Evolutionary conservation across 2,797 vertebrate genomes (phyloP).

Genomic region (Acanthis flammea): DNA sequence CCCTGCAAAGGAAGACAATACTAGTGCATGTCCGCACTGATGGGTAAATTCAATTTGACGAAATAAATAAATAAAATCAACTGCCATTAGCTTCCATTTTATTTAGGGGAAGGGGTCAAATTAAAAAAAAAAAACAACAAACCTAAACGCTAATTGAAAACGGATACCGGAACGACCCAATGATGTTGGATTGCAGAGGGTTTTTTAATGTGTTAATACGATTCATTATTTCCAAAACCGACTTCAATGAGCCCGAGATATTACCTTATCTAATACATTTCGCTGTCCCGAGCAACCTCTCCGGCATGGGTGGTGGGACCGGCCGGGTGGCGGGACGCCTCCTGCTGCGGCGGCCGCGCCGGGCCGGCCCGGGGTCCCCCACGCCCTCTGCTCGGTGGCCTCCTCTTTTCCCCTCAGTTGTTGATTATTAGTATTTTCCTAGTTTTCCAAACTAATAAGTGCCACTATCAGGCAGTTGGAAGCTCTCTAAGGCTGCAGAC

Average conservation of each 20-base stretch:
- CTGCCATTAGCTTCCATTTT: constrained; percentile 84
- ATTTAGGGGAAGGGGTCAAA: constrained; percentile 82
- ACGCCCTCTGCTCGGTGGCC: constrained; percentile 54
- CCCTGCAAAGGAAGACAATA: constrained; percentile 20
- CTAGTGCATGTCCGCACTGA: constrained; percentile 34
- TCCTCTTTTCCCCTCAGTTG: constrained; percentile 77
- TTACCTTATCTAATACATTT: constrained; percentile 77
- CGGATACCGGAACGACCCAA: constrained; percentile 79
- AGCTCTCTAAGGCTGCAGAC: constrained; percentile 88
- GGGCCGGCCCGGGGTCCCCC: background rate
- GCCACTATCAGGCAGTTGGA: constrained; percentile 93
- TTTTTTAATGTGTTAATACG: constrained; percentile 78
- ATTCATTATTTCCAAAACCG: constrained; percentile 83
- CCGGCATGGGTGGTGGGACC: background rate
- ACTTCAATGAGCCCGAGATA: constrained; percentile 75
- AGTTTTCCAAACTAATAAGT: constrained; percentile 99
- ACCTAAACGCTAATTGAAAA: constrained; percentile 78
- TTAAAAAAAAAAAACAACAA: constrained; percentile 58
- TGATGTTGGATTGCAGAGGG: constrained; percentile 77
- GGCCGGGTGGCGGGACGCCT: fast-evolving
- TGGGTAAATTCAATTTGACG: constrained; percentile 78
- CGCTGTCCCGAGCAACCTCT: constrained; percentile 60
- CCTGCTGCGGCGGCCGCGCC: background rate
- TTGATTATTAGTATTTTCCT: constrained; percentile 99
- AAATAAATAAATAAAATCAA: constrained; percentile 88